Evolutionary conservation across 1,140 invertebrate genomes (phyloP).

Genomic region (Danaus melanippus): DNA sequence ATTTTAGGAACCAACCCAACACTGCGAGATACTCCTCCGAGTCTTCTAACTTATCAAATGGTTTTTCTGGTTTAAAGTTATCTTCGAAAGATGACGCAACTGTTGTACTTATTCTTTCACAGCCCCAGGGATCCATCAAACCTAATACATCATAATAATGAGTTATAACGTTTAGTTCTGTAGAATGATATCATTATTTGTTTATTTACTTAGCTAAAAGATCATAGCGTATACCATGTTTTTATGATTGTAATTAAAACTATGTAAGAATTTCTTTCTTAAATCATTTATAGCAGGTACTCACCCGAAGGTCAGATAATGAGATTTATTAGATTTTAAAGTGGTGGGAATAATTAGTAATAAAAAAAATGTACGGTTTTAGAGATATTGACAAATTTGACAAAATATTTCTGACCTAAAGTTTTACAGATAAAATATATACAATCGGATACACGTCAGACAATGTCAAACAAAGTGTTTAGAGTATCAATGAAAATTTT

Average conservation of each 20-base stretch:
- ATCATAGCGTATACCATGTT: neutral
- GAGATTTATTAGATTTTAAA: too few species aligned
- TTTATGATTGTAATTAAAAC: neutral
- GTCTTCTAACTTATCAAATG: slow-evolving; percentile 45
- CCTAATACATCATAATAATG: too few species aligned
- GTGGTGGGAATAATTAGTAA: too few species aligned
- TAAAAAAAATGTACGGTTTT: too few species aligned
- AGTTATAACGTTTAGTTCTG: too few species aligned
- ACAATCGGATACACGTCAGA: too few species aligned
- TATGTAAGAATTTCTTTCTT: too few species aligned
- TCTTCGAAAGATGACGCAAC: slow-evolving; percentile 52
- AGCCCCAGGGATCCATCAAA: slow-evolving; percentile 69
- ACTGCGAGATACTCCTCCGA: slow-evolving; percentile 58
- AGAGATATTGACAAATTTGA: too few species aligned
- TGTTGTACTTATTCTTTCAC: slow-evolving; percentile 31
- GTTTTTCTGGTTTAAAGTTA: slow-evolving; percentile 44
- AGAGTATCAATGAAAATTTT: too few species aligned
- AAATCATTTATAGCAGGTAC: neutral
- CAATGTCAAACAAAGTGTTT: too few species aligned
- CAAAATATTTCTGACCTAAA: too few species aligned
- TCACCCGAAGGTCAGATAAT: neutral
- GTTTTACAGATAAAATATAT: too few species aligned
- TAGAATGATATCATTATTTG: slow-evolving; percentile 4
- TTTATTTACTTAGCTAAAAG: slow-evolving; percentile 8
- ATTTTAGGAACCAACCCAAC: slow-evolving; percentile 32